Evolutionary conservation across 1,140 invertebrate genomes (phyloP).

Genomic region (Rhizoglyphus robini): DNA sequence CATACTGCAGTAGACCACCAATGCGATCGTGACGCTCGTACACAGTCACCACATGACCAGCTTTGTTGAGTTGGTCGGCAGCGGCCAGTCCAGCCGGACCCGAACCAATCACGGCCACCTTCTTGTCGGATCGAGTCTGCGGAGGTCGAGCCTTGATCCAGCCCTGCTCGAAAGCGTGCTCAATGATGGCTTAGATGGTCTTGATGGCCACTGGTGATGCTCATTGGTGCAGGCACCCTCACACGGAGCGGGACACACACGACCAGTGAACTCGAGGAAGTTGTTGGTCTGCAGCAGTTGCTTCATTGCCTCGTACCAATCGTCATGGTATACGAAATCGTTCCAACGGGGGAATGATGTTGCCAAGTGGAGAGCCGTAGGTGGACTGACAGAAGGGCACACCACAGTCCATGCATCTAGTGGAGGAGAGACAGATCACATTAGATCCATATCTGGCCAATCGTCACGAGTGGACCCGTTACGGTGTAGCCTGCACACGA

Average conservation of each 20-base stretch:
- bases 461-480: neutral
- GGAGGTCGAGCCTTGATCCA: conserved; percentile 79
- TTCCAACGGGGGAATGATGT: conserved; percentile 99
- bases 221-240: conserved; percentile 95
- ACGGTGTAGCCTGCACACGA: conserved; percentile 55
- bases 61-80: conserved; percentile 94
- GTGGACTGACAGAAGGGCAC: conserved; percentile 96
- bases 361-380: conserved; percentile 91
- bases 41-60: conserved; percentile 78
- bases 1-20: conserved; percentile 89
- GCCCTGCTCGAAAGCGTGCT: conserved; percentile 90
- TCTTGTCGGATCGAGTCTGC: conserved; percentile 56
- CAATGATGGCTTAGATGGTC: conserved; percentile 98
- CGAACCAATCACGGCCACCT: conserved; percentile 82
- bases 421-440: conserved; percentile 12
- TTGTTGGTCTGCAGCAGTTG: conserved; percentile 96
- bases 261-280: conserved; percentile 96
- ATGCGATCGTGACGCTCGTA: conserved; percentile 90
- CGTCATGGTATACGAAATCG: conserved; percentile 63
- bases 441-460: conserved; percentile 6
- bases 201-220: conserved; percentile 95
- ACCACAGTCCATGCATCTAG: conserved; percentile 92
- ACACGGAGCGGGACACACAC: conserved; percentile 96
- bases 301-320: conserved; percentile 91
- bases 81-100: conserved; percentile 88